Percentiles rank a stretch among this genome's conserved stretches.
These are phyloP conservation scores for Xiphophorus maculatus DNA, from an alignment of 2,113 vertebrate species.

Conservation along the genomic window DNA sequence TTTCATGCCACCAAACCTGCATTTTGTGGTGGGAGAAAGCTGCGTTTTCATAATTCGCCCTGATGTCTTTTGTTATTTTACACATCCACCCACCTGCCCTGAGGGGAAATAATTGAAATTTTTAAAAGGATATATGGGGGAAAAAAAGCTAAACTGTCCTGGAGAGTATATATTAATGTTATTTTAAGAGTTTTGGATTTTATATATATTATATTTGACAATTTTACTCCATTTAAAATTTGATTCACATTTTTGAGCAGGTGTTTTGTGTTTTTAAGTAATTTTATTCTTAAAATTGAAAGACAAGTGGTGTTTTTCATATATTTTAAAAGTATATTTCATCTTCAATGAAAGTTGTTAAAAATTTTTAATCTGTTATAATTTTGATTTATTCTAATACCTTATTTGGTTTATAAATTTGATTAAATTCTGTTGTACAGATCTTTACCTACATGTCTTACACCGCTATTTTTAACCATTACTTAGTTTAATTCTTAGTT, in stretches of 20 bases:
- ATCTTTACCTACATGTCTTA: not conserved
- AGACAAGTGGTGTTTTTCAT: too few relatives aligned
- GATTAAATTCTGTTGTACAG: not conserved
- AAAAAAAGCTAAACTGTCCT: conserved; percentile 9
- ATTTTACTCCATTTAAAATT: not conserved
- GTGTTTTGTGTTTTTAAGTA: not conserved
- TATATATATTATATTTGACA: not conserved
- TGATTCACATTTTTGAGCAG: not conserved
- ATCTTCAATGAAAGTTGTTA: too few relatives aligned
- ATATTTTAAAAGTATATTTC: too few relatives aligned
- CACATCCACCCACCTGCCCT: conserved; percentile 12
- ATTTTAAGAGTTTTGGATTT: not conserved
- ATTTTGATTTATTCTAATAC: not conserved
- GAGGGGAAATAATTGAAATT: conserved; percentile 47
- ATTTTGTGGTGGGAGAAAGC: conserved; percentile 61
- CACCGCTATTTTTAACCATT: too few relatives aligned
- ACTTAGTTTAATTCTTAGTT: too few relatives aligned
- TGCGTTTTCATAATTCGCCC: conserved; percentile 70
- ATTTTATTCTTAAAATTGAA: too few relatives aligned
- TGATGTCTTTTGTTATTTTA: conserved; percentile 35
- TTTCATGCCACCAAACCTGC: conserved; percentile 72
- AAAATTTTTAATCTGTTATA: not conserved
- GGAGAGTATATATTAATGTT: conserved; percentile 37
- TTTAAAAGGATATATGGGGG: not conserved
- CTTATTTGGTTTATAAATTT: not conserved